Evolutionary conservation across 1,140 invertebrate genomes (phyloP).

Genomic region (Bombus soroeensis): DNA sequence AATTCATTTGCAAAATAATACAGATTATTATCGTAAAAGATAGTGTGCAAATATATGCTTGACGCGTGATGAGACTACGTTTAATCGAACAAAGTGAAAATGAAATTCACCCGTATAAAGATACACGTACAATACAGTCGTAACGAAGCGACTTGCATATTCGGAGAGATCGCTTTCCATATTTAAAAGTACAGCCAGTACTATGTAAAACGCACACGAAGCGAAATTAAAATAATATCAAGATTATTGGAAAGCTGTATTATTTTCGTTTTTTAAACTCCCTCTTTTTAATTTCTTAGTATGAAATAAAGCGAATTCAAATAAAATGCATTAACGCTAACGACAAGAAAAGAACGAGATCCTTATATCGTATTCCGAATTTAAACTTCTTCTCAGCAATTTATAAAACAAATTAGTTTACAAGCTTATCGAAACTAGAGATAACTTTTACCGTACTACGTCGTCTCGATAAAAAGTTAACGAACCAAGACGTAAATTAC

Average conservation of each 20-base stretch:
- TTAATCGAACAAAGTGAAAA: not conserved
- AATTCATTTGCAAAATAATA: not conserved
- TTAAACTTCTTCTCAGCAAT: too few species aligned
- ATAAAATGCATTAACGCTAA: fast-evolving
- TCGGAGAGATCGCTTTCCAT: not conserved
- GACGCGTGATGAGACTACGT: not conserved
- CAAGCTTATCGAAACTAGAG: too few species aligned
- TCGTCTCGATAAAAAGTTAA: not conserved
- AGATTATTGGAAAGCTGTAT: too few species aligned
- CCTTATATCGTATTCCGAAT: too few species aligned
- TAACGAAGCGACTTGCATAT: not conserved
- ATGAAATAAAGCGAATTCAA: too few species aligned
- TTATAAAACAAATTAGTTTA: too few species aligned
- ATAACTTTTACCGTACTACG: not conserved
- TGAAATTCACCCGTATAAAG: not conserved
- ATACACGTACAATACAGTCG: not conserved
- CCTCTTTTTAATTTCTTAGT: too few species aligned
- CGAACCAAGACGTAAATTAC: not conserved
- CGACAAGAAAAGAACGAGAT: too few species aligned
- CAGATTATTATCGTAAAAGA: not conserved
- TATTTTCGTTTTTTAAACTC: too few species aligned
- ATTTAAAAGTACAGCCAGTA: not conserved
- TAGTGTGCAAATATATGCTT: not conserved
- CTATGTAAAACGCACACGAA: not conserved
- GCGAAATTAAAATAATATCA: not conserved